Evolutionary conservation across 2,797 vertebrate species (phyloP), one percentile per base, ranked within the genome.

Genomic region (Morus bassanus): DNA sequence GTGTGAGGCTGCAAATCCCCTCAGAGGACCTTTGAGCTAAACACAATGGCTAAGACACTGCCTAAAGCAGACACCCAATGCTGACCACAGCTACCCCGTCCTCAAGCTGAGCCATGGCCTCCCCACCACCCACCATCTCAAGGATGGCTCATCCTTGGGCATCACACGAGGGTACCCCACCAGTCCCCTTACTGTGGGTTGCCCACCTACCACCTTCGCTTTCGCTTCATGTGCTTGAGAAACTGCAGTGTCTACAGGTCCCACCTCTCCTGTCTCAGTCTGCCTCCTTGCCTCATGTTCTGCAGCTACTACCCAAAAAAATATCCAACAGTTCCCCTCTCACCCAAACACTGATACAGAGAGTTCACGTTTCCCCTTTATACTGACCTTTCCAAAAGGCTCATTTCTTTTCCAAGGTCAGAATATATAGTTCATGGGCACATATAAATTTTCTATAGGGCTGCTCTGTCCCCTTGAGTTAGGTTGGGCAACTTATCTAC

Each of bases 1-100:
- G 24, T 35, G 6, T 43, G 80, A 64, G 35, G 43, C 27, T 80
- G 41, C 59, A 86, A 57, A 80, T 13, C 6, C 21, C n/a, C 67
- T 53, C 56, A 73, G 27, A 69, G 77, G 8, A 45, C 10, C 21
- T 68, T 10, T 11, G 25, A 56, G 33, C 13, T 70, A 35, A 77
- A 50, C 1, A 33, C 18, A 50, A 15, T 4, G 6, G 2, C 35
- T 78, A 51, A 85, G 27, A 51, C 1, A 1, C 24, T 27, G 18
- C 18, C n/a, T 31, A 19, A 77, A 30, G 63, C 24, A 63, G 39
- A 74, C 22, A 41, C 31, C 4, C 51, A n/a, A 1, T 1, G 48
- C 28, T 75, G 60, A 61, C 43, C 50, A 60, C 0, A 0, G 33
- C 50, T 70, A 51, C 14, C 11, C 9, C 13, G 24, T 18, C 28